Base-by-base conservation (phyloP, 2,797 vertebrate genomes). In the Scolopax rusticola region DNA sequence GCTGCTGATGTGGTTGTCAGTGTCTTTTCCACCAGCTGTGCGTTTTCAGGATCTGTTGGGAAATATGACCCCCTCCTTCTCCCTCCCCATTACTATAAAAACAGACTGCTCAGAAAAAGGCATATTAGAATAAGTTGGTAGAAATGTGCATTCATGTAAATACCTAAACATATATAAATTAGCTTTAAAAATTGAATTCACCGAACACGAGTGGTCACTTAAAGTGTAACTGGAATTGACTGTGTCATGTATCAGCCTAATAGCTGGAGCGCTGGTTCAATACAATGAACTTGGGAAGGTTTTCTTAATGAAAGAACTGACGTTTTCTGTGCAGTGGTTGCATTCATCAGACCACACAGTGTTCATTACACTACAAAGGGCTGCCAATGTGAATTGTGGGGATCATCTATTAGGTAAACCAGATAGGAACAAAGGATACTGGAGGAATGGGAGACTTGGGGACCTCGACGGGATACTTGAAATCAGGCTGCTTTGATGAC, bases 231-330 rank as follows among this genome's bases (percentile, higher is more conserved):
- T 99, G 98, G 98, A 99, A 99, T 99, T 99, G 99, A 99, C 99
- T 98, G 97, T 99, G 98, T 99, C 99, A 98, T 99, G 98, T 99
- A 99, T 99, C 99, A 99, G 98, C 98, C 98, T 99, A 99, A 99
- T 99, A 98, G 99, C 99, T 98, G 97, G 98, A 99, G 98, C 97
- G 97, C 98, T 95, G 98, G 99, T 99, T 99, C 99, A 99, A 99
- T 99, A 99, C 98, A 97, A 98, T 98, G 97, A 99, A 99, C 99
- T 99, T 98, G 98, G 98, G 98, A 99, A 99, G 98, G 98, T 98
- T 99, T 99, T 98, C 98, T 99, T 99, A 99, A 99, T 99, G 99
- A 99, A 99, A 99, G 98, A 99, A 99, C 99, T 99, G 99, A 99
- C 98, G 98, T 99, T 99, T 98, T 99, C 98, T 97, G 98, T 98